Percentiles rank a stretch among this genome's conserved stretches.
These are phyloP conservation scores for Alosa alosa DNA, from an alignment of 2,113 vertebrate species.

Conservation along the genomic window DNA sequence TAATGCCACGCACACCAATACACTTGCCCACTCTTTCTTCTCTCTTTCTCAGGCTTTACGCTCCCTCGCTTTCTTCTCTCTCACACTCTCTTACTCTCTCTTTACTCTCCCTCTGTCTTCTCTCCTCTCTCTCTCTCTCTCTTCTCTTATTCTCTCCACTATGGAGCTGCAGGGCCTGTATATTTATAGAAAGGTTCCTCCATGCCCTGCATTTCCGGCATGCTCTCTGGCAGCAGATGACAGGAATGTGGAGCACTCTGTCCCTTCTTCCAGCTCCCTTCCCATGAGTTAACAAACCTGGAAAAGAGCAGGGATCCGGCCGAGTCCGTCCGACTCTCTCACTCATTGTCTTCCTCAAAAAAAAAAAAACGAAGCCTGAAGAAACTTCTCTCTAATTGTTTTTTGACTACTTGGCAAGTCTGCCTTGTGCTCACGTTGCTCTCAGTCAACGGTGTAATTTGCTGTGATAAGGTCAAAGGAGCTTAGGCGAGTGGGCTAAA, in stretches of 20 bases:
- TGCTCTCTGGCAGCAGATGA: slow-evolving; percentile 51
- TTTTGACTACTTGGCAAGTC: background rate
- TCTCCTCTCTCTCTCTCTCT: background rate
- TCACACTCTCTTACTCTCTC: background rate
- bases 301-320: background rate
- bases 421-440: background rate
- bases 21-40: background rate
- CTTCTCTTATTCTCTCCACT: slow-evolving; percentile 43
- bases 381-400: no score
- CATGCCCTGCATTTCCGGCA: slow-evolving; percentile 61
- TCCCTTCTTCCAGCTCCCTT: background rate
- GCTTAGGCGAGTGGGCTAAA: background rate
- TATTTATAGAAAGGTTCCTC: slow-evolving; percentile 67
- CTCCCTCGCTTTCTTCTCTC: background rate
- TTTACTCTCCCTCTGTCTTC: background rate
- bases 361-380: background rate
- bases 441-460: background rate
- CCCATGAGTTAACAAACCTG: slow-evolving; percentile 1
- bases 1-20: background rate
- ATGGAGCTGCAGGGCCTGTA: slow-evolving; percentile 58
- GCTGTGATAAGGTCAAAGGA: background rate
- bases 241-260: slow-evolving; percentile 41
- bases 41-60: background rate
- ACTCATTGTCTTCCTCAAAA: background rate
- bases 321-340: background rate